Base-by-base conservation (phyloP, 2,113 vertebrate genomes). In the Tetrax tetrax region DNA sequence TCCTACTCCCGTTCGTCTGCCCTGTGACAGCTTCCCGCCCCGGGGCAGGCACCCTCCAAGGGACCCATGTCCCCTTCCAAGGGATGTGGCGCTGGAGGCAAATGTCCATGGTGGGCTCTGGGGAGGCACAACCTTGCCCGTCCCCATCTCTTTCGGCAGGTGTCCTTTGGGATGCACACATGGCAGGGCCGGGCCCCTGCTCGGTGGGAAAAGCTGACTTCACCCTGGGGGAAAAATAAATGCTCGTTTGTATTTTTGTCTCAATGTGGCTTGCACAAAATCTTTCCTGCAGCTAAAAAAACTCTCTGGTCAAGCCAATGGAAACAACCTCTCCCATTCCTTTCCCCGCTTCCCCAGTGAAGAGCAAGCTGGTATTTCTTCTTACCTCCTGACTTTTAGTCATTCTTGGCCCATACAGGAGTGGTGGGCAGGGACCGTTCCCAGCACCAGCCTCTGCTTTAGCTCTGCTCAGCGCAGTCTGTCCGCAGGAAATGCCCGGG, bases 311-410 rank as follows among this genome's bases (percentile, higher is more conserved):
- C 61, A 85, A 76, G 45, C 27, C 51, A 64, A 60, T 43, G 38
- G 63, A 79, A 92, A 65, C 18, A 92, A 70, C 22, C 37, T 57
- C 31, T 72, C 8, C 45, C 43, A 8, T 41, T 68, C 25, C 35
- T n/a, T 83, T 74, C 33, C 35, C 23, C 2, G 3, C 71, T 88
- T 77, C 25, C 65, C 29, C 57, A 64, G 43, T n/a, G 28, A 82
- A 45, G 31, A 78, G 89, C 10, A 3, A 41, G 16, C 37, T 72
- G 21, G 7, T 83, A 8, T 88, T 82, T 90, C 16, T 35, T 83
- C 35, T 82, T 37, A 64, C 45, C 79, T 86, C 59, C 79, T 92
- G 83, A 84, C 31, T 93, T 88, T 80, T 82, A 96, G 57, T 69
- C 72, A 87, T 85, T 17, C 53, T 31, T 75, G 33, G 10, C 60